phyloP scores from a whole-genome alignment of 23 tunicate genomes.

The Halocynthia aurantium region DNA sequence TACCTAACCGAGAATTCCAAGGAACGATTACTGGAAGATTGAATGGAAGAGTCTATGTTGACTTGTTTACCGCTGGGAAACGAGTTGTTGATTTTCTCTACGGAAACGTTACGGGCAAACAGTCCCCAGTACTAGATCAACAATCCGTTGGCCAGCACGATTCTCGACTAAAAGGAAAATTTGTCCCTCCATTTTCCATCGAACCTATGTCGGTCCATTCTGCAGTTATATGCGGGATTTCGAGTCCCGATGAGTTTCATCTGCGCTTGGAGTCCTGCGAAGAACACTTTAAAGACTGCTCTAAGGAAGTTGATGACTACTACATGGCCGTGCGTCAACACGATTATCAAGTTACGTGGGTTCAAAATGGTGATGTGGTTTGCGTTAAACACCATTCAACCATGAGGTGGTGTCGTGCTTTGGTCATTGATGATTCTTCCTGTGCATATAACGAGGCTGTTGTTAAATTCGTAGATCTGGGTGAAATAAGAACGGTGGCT shows the following conservation, averaged over 20 bases:
- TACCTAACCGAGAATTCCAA: conserved; percentile 21
- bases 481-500: conserved; percentile 25
- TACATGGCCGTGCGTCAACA: conserved; percentile 66
- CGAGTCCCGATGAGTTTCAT: conserved; percentile 36
- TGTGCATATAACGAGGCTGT: conserved; percentile 12
- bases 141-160: neutral
- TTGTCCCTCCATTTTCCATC: neutral
- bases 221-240: conserved; percentile 4
- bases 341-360: conserved; percentile 35
- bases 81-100: conserved; percentile 22
- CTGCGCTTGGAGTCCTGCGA: conserved; percentile 21
- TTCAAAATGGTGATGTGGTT: conserved; percentile 38
- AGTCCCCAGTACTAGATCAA: neutral
- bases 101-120: neutral
- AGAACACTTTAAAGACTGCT: conserved; percentile 6
- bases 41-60: conserved; percentile 67
- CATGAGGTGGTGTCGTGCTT: conserved; percentile 57
- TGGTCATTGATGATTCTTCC: conserved; percentile 17
- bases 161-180: conserved; percentile 6
- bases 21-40: conserved; percentile 52
- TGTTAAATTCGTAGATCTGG: conserved; percentile 53
- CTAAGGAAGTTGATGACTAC: conserved; percentile 38
- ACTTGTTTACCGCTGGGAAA: conserved; percentile 46
- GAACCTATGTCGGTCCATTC: conserved; percentile 21
- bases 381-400: conserved; percentile 40